Evolutionary conservation across 2,797 vertebrate species (phyloP).

Genomic region (Eulemur albifrons): DNA sequence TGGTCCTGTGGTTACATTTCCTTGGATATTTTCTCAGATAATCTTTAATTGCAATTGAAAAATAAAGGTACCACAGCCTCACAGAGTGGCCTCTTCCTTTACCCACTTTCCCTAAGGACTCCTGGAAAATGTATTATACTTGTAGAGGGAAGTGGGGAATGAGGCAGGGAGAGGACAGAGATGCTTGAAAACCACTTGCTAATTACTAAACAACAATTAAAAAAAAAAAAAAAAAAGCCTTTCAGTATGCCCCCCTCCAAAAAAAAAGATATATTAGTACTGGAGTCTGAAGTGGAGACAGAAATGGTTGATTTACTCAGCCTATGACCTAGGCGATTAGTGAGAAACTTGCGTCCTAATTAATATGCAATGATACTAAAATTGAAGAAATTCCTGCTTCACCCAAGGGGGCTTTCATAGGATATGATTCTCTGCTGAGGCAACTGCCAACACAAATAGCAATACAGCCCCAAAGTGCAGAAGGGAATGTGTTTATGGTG

Average conservation of each 20-base stretch:
- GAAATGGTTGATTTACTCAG: not conserved
- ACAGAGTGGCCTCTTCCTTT: not conserved
- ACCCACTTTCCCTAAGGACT: not conserved
- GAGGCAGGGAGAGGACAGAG: not conserved
- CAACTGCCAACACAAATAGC: not conserved
- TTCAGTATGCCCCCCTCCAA: not conserved
- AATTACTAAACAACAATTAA: not conserved
- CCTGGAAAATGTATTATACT: not conserved
- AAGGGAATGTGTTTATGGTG: not conserved
- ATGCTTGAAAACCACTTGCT: not conserved
- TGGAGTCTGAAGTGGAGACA: not conserved
- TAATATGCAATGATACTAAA: not conserved
- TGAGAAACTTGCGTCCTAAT: not conserved
- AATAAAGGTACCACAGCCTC: not conserved
- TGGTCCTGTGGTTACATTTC: not conserved
- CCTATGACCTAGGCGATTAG: not conserved
- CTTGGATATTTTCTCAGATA: not conserved
- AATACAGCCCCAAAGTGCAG: not conserved
- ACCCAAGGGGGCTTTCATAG: not conserved
- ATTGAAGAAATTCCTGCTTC: constrained; percentile 6
- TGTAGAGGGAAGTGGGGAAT: not conserved
- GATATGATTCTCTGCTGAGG: not conserved
- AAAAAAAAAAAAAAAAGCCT: not conserved
- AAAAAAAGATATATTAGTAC: not conserved
- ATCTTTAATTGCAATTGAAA: not conserved